phyloP scores from a whole-genome alignment of 2,113 vertebrate genomes.

The Scalopus aquaticus region DNA sequence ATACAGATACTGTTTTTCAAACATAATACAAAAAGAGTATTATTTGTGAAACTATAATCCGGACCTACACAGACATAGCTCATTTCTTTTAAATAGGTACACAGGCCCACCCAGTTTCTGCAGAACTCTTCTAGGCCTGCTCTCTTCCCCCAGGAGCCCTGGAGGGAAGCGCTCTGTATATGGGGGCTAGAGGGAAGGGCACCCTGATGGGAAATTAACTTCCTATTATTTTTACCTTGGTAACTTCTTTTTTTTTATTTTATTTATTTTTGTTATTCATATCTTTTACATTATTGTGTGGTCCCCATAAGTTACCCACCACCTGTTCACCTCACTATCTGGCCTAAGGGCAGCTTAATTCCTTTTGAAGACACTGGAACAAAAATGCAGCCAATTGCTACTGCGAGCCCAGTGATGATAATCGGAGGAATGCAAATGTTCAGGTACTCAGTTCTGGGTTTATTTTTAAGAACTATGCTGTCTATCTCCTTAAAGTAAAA shows the following conservation, averaged over 20 bases:
- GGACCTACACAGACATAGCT: background rate
- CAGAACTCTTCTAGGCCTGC: background rate
- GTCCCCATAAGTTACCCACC: too few relatives aligned
- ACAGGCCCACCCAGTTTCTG: background rate
- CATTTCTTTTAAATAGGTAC: background rate
- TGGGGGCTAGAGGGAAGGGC: rapidly evolving
- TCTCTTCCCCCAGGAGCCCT: too few relatives aligned
- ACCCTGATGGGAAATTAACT: too few relatives aligned
- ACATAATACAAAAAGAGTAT: background rate
- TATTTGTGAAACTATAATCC: background rate
- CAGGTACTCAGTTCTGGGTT: background rate
- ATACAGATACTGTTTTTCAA: background rate
- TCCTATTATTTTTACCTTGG: background rate
- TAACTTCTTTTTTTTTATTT: too few relatives aligned
- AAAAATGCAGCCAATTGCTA: background rate
- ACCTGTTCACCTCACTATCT: too few relatives aligned
- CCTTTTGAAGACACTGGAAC: background rate
- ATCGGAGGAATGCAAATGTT: background rate
- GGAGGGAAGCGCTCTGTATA: background rate
- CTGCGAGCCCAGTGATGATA: background rate
- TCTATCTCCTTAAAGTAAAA: background rate
- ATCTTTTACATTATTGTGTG: too few relatives aligned
- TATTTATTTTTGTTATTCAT: too few relatives aligned
- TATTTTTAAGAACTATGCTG: background rate
- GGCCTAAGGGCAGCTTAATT: background rate